Percentiles rank a stretch among this genome's conserved stretches.
These are phyloP conservation scores for Tipula lateralis DNA, from an alignment of 2,888 invertebrate genomes.

Conservation along the genomic window DNA sequence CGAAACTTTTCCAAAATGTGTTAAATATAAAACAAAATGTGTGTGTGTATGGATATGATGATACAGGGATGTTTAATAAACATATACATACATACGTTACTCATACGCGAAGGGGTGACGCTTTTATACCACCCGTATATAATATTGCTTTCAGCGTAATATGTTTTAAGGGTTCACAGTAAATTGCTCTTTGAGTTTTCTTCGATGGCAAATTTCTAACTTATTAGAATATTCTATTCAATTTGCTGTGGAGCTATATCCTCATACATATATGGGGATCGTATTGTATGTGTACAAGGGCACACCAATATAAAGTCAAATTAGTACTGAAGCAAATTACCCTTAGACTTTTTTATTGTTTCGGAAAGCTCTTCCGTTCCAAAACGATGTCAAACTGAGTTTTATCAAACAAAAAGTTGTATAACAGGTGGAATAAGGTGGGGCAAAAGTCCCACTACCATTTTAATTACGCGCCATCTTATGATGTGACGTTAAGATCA, in stretches of 20 bases:
- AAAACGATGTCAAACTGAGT: too few relatives aligned
- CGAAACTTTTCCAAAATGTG: background rate
- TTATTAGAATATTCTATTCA: background rate
- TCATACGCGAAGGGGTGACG: background rate
- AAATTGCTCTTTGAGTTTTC: background rate
- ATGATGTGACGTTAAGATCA: too few relatives aligned
- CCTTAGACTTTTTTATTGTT: too few relatives aligned
- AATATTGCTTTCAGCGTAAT: background rate
- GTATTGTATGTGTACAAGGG: too few relatives aligned
- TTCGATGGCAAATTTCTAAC: background rate
- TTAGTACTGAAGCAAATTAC: too few relatives aligned
- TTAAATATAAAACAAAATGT: background rate
- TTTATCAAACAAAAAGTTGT: too few relatives aligned
- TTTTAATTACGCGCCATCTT: too few relatives aligned
- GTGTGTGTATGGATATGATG: background rate
- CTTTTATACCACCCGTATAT: background rate
- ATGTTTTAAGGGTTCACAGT: background rate
- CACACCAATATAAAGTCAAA: background rate
- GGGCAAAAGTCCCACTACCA: too few relatives aligned
- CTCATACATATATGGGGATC: background rate
- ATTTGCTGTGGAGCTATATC: background rate
- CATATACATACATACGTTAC: background rate
- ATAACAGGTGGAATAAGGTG: too few relatives aligned
- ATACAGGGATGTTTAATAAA: conserved; percentile 15
- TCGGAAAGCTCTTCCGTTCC: too few relatives aligned